Base-by-base conservation (phyloP, 1,140 invertebrate genomes). In the Ladona fulva region DNA sequence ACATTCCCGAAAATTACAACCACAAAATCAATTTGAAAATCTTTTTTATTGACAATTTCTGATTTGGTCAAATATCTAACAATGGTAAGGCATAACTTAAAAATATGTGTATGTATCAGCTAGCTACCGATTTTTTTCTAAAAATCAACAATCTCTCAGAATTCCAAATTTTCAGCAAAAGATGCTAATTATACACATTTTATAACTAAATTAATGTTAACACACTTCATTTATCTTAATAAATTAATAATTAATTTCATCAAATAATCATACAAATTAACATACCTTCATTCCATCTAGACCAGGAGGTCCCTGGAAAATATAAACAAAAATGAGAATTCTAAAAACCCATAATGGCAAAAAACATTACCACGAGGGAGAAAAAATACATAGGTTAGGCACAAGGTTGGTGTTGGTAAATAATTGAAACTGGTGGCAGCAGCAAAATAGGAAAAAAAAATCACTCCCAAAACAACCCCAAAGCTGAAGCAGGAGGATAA, bases 271-370 rank as follows among this genome's bases (percentile, higher is more conserved):
- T 73, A 75, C 22, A 77, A 52, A 74, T 29, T 78, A 74, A 83
- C 84, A 86, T 87, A 91, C 91, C 89, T 92, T 92, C 89, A 91
- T 91, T 83, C 91, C 91, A 86, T 92, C 91, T 81, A 92, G 85
- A 79, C 91, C 91, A 74, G 90, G 89, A 42, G 90, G 91, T 79
- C 91, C 91, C 91, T 92, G 85, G 83, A 88, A 87, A 84, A 85
- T 80, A 66, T 66, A 66, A 66, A 66, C 52, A 66, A 66, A 66
- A 66, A 66, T 66, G 52, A 66, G 52, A 66, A 66, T 66, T 66
- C 52, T 66, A 66, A 66, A 66, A 66, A 19, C 52, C 52, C 52
- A 66, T 22, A 66, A 66, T 66, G 3, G 52, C 52, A 66, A 66
- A 66, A 37, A 66, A 66, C 52, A 66, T 66, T 66, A 66, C 52